A percentile compares a stretch with the other conserved stretches of the same genome.
phyloP scores from a whole-genome alignment of 2,888 invertebrate species.

The Polydrusus tereticollis region DNA sequence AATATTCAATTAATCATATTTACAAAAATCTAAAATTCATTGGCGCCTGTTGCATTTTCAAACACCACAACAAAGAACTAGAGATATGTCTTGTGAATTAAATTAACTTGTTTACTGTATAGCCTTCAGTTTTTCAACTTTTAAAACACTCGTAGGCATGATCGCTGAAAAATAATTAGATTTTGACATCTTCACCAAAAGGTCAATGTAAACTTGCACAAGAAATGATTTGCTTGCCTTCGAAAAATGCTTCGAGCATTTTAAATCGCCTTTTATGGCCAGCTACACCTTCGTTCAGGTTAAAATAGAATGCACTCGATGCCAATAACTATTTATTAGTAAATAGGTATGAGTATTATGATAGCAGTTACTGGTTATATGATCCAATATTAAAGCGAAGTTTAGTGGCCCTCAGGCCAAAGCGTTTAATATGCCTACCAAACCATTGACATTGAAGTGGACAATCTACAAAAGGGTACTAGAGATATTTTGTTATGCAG shows the following conservation, averaged over 20 bases:
- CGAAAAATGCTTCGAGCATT: constrained; percentile 18
- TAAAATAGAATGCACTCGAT: constrained; percentile 6
- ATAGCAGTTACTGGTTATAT: too few relatives aligned
- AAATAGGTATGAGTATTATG: too few relatives aligned
- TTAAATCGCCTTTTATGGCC: constrained; percentile 11
- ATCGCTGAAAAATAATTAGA: constrained; percentile 31
- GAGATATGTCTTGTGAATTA: background rate
- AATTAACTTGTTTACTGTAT: constrained; percentile 2
- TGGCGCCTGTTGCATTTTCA: background rate
- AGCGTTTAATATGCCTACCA: too few relatives aligned
- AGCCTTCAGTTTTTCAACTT: constrained; percentile 15
- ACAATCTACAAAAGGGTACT: too few relatives aligned
- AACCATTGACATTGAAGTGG: too few relatives aligned
- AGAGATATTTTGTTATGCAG: too few relatives aligned
- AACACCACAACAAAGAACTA: background rate
- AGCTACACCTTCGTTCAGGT: background rate
- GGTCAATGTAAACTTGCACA: constrained; percentile 33
- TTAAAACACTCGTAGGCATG: constrained; percentile 23
- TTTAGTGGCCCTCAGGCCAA: too few relatives aligned
- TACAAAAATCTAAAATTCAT: background rate
- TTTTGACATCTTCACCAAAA: constrained; percentile 32
- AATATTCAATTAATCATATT: background rate
- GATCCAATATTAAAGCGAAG: too few relatives aligned
- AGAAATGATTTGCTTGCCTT: constrained; percentile 17
- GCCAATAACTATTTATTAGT: too few relatives aligned